A percentile compares a stretch with the other conserved stretches of the same genome.
These are phyloP conservation scores for Ammodytes marinus DNA, from an alignment of 2,113 vertebrate species.

Conservation along the genomic window DNA sequence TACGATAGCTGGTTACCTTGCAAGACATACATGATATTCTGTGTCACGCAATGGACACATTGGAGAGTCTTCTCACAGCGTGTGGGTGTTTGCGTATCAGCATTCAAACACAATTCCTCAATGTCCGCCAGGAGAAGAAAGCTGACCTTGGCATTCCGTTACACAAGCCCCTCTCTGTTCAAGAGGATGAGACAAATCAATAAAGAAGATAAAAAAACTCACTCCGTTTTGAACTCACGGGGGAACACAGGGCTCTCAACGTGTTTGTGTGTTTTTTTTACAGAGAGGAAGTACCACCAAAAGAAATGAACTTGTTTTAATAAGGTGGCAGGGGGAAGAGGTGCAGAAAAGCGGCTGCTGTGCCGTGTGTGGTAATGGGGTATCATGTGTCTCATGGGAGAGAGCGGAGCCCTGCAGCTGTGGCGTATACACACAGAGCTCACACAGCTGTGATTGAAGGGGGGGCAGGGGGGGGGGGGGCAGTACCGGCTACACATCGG, in stretches of 20 bases:
- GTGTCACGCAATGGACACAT: constrained; percentile 31
- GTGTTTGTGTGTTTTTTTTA: background rate
- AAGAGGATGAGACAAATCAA: constrained; percentile 20
- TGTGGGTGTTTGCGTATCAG: constrained; percentile 24
- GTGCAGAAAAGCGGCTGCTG: constrained; percentile 47
- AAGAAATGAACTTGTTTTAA: constrained; percentile 61
- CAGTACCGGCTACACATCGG: constrained; percentile 45
- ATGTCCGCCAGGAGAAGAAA: constrained; percentile 9
- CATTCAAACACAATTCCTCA: constrained; percentile 48
- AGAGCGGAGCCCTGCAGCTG: constrained; percentile 66
- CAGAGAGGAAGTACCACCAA: background rate
- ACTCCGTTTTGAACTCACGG: background rate
- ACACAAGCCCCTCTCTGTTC: constrained; percentile 11
- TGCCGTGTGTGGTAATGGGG: constrained; percentile 60
- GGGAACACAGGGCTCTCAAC: background rate
- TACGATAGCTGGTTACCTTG: constrained; percentile 53
- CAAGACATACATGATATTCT: constrained; percentile 50
- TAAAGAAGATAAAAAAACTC: background rate
- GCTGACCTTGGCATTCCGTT: constrained; percentile 37
- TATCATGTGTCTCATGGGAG: constrained; percentile 68
- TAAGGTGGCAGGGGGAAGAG: constrained; percentile 30
- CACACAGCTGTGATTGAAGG: constrained; percentile 68
- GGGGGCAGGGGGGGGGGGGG: constrained; percentile 29
- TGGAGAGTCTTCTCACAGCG: constrained; percentile 11
- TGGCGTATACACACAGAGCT: constrained; percentile 49